These are phyloP conservation scores for Notechis scutatus DNA, from an alignment of 2,113 vertebrate genomes.

Conservation along the genomic window DNA sequence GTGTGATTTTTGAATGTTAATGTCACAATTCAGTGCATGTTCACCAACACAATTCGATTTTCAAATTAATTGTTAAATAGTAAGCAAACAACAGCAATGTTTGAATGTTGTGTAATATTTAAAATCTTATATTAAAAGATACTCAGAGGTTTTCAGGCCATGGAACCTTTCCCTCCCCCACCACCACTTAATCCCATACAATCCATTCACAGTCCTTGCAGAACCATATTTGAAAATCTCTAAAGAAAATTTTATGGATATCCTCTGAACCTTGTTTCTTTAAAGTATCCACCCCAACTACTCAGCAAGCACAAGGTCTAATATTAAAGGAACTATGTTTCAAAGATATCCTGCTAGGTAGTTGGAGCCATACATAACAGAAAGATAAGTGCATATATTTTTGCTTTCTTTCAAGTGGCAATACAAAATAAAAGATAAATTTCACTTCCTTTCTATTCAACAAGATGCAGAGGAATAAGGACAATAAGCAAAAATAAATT, in stretches of 20 bases:
- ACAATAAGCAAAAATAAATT: neutral
- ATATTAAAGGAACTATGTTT: neutral
- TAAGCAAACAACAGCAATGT: neutral
- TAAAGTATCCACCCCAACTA: neutral
- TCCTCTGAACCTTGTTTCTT: neutral
- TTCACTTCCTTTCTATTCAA: neutral
- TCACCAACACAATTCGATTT: neutral
- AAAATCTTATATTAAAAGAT: neutral
- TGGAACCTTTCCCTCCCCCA: neutral
- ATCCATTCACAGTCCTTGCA: neutral
- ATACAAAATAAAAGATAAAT: neutral
- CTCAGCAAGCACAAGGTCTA: neutral
- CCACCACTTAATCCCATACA: neutral
- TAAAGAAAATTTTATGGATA: neutral
- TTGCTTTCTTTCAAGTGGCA: neutral
- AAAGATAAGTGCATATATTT: neutral
- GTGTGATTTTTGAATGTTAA: neutral
- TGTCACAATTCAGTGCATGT: neutral
- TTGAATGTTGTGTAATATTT: neutral
- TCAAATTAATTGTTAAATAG: neutral
- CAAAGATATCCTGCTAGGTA: neutral
- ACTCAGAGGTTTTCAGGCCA: neutral
- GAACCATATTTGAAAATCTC: neutral
- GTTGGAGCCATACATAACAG: neutral
- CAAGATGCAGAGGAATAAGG: neutral